A percentile compares a stretch with the other conserved stretches of the same genome.
These are phyloP conservation scores for Falco punctatus DNA, from an alignment of 2,113 vertebrate genomes.

Conservation along the genomic window DNA sequence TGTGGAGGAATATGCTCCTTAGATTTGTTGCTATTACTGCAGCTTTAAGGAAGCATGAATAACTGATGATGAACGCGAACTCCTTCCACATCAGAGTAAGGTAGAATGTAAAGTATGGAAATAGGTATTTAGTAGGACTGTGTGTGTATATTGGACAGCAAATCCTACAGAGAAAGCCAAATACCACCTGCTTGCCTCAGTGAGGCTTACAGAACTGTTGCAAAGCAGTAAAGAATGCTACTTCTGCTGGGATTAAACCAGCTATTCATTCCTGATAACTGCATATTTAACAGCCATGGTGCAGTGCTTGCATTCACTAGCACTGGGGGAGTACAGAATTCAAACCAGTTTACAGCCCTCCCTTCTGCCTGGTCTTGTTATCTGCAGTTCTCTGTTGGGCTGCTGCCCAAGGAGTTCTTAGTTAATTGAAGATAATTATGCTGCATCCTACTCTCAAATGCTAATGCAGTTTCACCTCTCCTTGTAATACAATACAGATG, in stretches of 20 bases:
- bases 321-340: background rate
- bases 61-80: background rate
- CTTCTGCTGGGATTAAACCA: background rate
- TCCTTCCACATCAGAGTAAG: background rate
- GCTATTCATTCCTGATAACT: background rate
- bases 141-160: background rate
- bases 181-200: background rate
- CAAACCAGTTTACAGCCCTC: background rate
- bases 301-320: background rate
- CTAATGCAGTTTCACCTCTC: slow-evolving; percentile 50
- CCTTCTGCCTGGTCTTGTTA: background rate
- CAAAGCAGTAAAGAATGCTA: background rate
- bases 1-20: background rate
- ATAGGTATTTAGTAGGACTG: background rate
- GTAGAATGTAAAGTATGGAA: background rate
- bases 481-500: slow-evolving; percentile 65
- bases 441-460: slow-evolving; percentile 67
- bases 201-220: background rate
- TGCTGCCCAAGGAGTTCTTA: slow-evolving; percentile 69
- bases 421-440: slow-evolving; percentile 77
- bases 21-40: background rate
- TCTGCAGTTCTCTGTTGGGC: slow-evolving; percentile 24
- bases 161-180: background rate
- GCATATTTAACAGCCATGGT: background rate
- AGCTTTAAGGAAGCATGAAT: background rate